Evolutionary conservation across 2,797 vertebrate species (phyloP), one percentile per base, ranked within the genome.

Genomic region (Periparus ater): DNA sequence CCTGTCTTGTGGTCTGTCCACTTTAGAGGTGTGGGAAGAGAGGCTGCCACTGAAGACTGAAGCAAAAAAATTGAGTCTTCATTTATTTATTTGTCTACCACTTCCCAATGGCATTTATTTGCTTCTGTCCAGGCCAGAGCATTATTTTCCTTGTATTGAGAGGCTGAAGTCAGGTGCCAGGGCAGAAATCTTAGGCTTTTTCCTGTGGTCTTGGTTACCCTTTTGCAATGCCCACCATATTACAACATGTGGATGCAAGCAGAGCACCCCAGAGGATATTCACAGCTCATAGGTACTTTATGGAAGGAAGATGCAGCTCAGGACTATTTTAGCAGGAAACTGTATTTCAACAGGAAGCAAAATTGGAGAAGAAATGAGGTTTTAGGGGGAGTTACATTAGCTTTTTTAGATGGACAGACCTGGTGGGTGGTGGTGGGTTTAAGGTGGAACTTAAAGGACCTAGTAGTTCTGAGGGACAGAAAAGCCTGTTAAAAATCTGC

Each of bases 201-300:
- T 50, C 13, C 14, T 72, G 26, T 78, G 18, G 13, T 71, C 3
- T 44, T 4, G 1, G 19, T 5, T 9, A 40, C 8, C 5, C 10
- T 62, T 48, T 32, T 73, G 22, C 29, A 32, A 13, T 47, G n/a
- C 30, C 38, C 13, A 21, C 45, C 17, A 6, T 17, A 11, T 42
- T 17, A 21, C 14, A 55, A 14, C 0, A 0, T 42, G 9, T 48
- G 40, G 30, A 47, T 5, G 13, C 29, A 62, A 72, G 27, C 2
- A 5, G 38, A 73, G 55, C 26, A 81, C 11, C 9, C 20, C 20
- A 66, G 5, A 11, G 0, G 27, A 36, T 13, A 14, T 74, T 77
- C 27, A 22, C 1, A 2, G 40, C 21, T 72, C 15, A 25, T 8
- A 44, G 27, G 50, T 23, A 51, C 23, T 3, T 0, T 30, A 19